Evolutionary conservation across 2,113 vertebrate genomes (phyloP).

Genomic region (Neopipo cinnamomea): DNA sequence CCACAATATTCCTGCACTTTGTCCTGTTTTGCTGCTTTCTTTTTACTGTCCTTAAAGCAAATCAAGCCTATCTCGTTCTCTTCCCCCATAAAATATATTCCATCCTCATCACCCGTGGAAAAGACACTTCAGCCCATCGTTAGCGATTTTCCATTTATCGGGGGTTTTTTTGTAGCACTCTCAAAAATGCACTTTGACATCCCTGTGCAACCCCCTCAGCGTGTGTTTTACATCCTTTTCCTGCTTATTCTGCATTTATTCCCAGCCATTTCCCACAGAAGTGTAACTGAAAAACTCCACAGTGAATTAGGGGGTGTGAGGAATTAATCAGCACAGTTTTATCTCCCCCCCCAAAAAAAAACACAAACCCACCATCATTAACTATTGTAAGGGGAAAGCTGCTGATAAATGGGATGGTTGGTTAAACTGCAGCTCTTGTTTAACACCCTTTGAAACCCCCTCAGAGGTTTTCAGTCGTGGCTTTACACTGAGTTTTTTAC

Average conservation of each 20-base stretch:
- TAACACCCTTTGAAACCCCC: neutral
- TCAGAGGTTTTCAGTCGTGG: neutral
- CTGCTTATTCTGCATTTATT: neutral
- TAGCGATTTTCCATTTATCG: neutral
- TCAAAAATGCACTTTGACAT: neutral
- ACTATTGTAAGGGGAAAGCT: neutral
- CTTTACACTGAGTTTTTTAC: neutral
- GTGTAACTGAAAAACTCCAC: neutral
- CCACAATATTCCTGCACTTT: neutral
- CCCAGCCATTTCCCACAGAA: neutral
- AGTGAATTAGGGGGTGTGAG: neutral
- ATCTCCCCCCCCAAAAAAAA: neutral
- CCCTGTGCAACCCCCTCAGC: neutral
- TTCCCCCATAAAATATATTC: neutral
- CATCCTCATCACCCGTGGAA: neutral
- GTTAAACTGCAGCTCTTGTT: neutral
- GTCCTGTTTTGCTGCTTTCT: neutral
- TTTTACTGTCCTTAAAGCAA: neutral
- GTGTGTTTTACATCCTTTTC: neutral
- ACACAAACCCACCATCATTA: neutral
- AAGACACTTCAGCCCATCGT: neutral
- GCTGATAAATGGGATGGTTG: neutral
- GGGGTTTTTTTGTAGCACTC: neutral
- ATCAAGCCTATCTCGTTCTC: neutral
- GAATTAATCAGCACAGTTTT: neutral